Base-by-base conservation (phyloP, 2,113 vertebrate species). In the Tricholaema leucomelas region DNA sequence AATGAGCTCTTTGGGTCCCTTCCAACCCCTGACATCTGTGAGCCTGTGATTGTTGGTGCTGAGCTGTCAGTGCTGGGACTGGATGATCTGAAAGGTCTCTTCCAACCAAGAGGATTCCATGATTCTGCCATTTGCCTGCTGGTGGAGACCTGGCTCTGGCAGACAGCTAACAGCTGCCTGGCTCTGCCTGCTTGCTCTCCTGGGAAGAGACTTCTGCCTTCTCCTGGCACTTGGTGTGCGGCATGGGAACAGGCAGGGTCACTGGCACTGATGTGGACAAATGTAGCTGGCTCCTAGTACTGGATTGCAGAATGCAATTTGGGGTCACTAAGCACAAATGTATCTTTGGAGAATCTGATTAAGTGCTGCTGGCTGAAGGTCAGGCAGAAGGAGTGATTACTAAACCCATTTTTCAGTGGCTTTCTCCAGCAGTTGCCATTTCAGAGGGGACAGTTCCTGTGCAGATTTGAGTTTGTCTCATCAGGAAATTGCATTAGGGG, bases 221-320 rank as follows among this genome's bases (percentile, higher is more conserved):
- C 25, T 36, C 23, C 81, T 84, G n/a, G 84, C 79, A 78, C 21
- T 48, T 59, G 63, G 5, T 61, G 23, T 36, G 17, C 27, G 79
- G 55, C 31, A 76, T 64, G 42, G 86, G 90, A 81, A 79, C 55
- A 79, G 88, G 46, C 17, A 50, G 66, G 33, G 81, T 50, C 38
- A 63, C 59, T 76, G 74, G 66, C 71, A 87, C 90, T 94, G 91
- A 56, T 74, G 24, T 54, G 48, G 44, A 78, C 54, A 93, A 88
- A 50, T 40, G 46, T 64, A 31, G 7, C 61, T 86, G 21, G 54
- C 40, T 93, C 81, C 71, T 90, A 66, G 23, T 73, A 81, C 18
- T 66, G 69, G 35, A 92, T 40, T 74, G 33, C 71, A 67, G 74
- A 87, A 74, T 46, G 44, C 17, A 63, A 72, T 76, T 81, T 90